phyloP scores from a whole-genome alignment of 2,113 vertebrate species.

The Polypterus bichir region DNA sequence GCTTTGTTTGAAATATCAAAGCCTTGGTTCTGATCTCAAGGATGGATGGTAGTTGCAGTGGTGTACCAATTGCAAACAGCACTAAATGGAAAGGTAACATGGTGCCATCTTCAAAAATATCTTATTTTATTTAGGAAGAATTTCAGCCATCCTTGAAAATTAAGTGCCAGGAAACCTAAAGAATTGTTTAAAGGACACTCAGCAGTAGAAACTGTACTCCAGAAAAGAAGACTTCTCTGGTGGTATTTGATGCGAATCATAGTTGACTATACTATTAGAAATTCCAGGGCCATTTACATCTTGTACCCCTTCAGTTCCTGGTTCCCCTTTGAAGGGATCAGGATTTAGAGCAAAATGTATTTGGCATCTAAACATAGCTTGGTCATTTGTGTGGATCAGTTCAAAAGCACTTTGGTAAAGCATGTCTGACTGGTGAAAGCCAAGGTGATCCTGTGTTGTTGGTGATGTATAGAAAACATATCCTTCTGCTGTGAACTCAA shows the following conservation, averaged over 20 bases:
- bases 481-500: conserved; percentile 7
- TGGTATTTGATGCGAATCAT: conserved; percentile 39
- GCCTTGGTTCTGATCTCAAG: conserved; percentile 55
- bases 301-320: conserved; percentile 16
- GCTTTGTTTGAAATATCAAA: conserved; percentile 61
- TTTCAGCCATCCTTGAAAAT: conserved; percentile 56
- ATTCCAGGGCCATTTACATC: conserved; percentile 10
- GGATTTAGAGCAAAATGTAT: conserved; percentile 50
- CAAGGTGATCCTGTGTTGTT: conserved; percentile 12
- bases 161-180: conserved; percentile 40
- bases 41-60: conserved; percentile 50
- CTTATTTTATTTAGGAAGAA: conserved; percentile 52
- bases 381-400: conserved; percentile 57
- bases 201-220: conserved; percentile 58
- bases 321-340: conserved; percentile 1
- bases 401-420: conserved; percentile 56
- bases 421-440: conserved; percentile 38
- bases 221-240: conserved; percentile 61
- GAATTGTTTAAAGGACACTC: conserved; percentile 1
- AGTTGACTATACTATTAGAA: conserved; percentile 15
- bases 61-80: conserved; percentile 55
- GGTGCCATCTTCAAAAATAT: conserved; percentile 34
- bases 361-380: conserved; percentile 45
- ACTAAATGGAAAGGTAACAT: conserved; percentile 40
- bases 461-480: conserved; percentile 11